These are phyloP conservation scores for Brachypodius melanocephalos DNA, from an alignment of 2,113 vertebrate genomes.

Conservation along the genomic window DNA sequence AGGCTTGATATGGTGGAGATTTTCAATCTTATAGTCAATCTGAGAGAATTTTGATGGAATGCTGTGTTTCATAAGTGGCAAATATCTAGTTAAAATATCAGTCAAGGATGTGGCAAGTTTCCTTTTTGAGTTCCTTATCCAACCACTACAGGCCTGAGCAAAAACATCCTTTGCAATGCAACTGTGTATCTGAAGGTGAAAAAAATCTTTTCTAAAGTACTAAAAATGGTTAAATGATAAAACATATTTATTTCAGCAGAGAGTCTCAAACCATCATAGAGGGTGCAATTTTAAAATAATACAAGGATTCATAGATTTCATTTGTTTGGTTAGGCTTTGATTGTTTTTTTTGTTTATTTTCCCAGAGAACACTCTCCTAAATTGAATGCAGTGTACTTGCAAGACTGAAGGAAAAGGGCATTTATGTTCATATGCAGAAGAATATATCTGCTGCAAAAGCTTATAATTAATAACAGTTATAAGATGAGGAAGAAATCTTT, in stretches of 20 bases:
- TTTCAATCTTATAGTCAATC: not conserved
- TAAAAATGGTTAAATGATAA: not conserved
- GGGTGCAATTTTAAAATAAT: not conserved
- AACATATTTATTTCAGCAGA: not conserved
- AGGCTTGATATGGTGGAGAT: not conserved
- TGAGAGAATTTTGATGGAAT: not conserved
- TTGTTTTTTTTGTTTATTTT: not conserved
- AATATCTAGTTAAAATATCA: not conserved
- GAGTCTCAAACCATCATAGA: not conserved
- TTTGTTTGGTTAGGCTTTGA: not conserved
- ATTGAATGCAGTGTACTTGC: not conserved
- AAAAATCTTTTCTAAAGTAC: not conserved
- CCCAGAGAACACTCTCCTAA: not conserved
- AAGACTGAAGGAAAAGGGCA: not conserved
- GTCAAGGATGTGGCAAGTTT: not conserved
- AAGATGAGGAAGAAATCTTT: not conserved
- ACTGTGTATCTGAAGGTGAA: not conserved
- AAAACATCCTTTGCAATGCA: not conserved
- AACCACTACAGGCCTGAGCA: not conserved
- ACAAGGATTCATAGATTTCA: not conserved
- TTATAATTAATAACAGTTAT: not conserved
- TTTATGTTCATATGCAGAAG: not conserved
- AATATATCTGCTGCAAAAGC: not conserved
- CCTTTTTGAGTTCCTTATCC: not conserved
- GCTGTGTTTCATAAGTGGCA: rapidly evolving